Evolutionary conservation across 2,113 vertebrate genomes (phyloP).

Genomic region (Pimephales promelas): DNA sequence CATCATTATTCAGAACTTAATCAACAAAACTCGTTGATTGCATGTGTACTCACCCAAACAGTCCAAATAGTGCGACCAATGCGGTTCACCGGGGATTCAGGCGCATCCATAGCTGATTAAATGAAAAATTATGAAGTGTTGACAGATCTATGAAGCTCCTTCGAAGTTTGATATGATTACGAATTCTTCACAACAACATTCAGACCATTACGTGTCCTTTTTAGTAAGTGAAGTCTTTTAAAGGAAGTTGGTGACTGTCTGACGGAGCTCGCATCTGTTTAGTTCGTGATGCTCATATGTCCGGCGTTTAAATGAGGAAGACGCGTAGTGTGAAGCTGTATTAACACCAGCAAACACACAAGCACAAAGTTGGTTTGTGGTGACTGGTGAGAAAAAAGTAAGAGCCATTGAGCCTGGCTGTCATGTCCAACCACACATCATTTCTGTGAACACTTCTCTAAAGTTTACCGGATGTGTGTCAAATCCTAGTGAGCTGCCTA

Average conservation of each 20-base stretch:
- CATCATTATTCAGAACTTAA: background rate
- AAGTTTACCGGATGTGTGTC: background rate
- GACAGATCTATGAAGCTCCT: background rate
- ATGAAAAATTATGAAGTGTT: background rate
- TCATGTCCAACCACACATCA: conserved; percentile 20
- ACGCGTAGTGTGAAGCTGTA: background rate
- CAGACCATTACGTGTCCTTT: background rate
- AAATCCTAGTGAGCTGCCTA: background rate
- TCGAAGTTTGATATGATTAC: background rate
- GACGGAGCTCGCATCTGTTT: background rate
- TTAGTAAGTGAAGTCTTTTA: background rate
- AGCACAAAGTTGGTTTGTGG: conserved; percentile 30
- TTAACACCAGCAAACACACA: background rate
- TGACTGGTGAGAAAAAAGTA: conserved; percentile 18
- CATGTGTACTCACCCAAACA: conserved; percentile 74
- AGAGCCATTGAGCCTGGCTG: background rate
- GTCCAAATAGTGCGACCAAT: conserved; percentile 70
- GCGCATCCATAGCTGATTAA: conserved; percentile 64
- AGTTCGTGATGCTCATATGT: conserved; percentile 62
- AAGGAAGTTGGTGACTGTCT: no score
- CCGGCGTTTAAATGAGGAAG: conserved; percentile 64
- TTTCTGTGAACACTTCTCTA: background rate
- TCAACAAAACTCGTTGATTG: background rate
- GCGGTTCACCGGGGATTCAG: conserved; percentile 48
- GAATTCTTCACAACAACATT: background rate